phyloP scores from a whole-genome alignment of 2,113 vertebrate genomes.

The Grantiella picta region DNA sequence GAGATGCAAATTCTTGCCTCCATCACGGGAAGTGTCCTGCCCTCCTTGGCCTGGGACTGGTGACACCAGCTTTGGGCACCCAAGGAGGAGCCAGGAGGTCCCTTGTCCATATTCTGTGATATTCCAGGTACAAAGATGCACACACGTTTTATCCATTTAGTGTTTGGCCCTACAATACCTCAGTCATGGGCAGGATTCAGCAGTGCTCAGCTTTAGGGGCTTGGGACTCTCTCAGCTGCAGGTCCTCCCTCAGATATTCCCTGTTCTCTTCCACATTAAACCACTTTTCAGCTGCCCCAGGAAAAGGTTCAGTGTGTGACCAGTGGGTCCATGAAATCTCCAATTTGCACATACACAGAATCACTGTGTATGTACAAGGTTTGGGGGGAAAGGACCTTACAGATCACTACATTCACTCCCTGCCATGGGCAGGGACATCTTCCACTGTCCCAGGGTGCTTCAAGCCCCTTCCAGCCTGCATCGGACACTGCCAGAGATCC shows the following conservation, averaged over 20 bases:
- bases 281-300: not conserved
- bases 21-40: not conserved
- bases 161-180: not conserved
- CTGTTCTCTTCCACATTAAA: not conserved
- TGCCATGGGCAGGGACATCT: not conserved
- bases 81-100: rapidly evolving
- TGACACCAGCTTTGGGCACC: rapidly evolving
- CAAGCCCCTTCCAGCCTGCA: rapidly evolving
- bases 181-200: not conserved
- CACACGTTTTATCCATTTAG: rapidly evolving
- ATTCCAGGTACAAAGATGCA: not conserved
- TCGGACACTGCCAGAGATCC: not conserved
- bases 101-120: rapidly evolving
- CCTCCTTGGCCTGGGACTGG: not conserved
- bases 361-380: not conserved
- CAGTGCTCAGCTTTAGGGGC: not conserved
- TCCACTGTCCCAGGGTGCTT: not conserved
- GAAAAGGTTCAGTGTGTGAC: not conserved
- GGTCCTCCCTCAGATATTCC: not conserved
- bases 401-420: not conserved
- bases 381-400: not conserved
- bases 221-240: not conserved
- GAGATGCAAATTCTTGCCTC: not conserved
- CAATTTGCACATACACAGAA: rapidly evolving
- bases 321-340: rapidly evolving